phyloP scores from a whole-genome alignment of 64 coral and sea anemone species.

The Porites lutea region DNA sequence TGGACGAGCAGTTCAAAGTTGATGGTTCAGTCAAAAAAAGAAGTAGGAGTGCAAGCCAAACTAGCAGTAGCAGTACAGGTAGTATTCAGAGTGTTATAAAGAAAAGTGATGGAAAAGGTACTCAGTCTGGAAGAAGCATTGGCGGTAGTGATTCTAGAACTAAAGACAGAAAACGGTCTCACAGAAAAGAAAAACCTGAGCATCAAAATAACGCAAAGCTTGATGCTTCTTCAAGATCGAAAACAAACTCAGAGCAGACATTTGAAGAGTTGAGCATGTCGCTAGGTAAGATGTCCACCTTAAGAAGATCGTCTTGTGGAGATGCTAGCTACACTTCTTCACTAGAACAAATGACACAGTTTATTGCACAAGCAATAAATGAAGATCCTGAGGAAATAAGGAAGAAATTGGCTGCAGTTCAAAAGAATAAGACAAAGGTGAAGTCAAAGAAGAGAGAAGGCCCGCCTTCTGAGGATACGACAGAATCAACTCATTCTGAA shows the following conservation, averaged over 20 bases:
- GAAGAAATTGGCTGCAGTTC: conserved; percentile 44
- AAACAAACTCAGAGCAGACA: neutral
- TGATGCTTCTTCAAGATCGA: conserved; percentile 2
- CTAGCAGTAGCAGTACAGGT: conserved; percentile 71
- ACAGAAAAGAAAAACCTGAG: conserved; percentile 21
- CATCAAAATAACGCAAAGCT: neutral
- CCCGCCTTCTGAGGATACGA: neutral
- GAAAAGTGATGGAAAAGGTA: conserved; percentile 41
- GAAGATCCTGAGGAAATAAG: conserved; percentile 53
- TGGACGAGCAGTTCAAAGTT: conserved; percentile 76
- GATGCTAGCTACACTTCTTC: conserved; percentile 20
- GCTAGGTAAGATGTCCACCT: neutral
- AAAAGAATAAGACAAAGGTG: conserved; percentile 29
- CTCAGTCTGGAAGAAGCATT: neutral
- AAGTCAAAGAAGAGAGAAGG: conserved; percentile 3
- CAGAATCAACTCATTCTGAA: neutral
- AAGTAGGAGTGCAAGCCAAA: conserved; percentile 78
- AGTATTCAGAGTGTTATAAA: conserved; percentile 86
- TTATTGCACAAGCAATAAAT: conserved; percentile 70
- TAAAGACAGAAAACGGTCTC: neutral
- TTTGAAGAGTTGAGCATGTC: neutral
- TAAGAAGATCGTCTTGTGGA: conserved; percentile 32
- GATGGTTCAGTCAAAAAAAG: conserved; percentile 27
- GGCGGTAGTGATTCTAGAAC: neutral
- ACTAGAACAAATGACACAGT: conserved; percentile 52